phyloP scores from a whole-genome alignment of 1,140 invertebrate species.

The Zaprionus kolodkinae region DNA sequence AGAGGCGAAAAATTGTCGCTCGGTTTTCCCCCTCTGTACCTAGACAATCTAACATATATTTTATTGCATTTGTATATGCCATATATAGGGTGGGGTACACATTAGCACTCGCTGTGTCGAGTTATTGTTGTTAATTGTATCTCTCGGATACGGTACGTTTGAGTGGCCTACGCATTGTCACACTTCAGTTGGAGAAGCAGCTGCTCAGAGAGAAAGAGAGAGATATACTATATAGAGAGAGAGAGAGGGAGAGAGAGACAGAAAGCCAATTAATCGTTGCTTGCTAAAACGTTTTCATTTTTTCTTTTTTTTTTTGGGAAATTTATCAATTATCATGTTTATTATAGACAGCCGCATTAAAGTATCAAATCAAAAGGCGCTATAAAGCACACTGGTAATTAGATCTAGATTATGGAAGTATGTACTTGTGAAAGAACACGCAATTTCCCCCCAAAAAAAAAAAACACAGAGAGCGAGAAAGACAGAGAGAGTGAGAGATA shows the following conservation, averaged over 20 bases:
- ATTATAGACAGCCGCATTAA: conserved; percentile 5
- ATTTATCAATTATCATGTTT: conserved; percentile 1
- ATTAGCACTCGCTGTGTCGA: conserved; percentile 38
- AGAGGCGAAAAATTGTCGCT: conserved; percentile 35
- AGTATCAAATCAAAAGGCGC: conserved; percentile 18
- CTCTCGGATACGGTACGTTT: conserved; percentile 51
- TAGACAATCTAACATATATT: conserved; percentile 71
- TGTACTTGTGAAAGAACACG: conserved; percentile 35
- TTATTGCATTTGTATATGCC: conserved; percentile 67
- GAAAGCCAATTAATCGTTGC: background rate
- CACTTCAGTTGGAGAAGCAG: conserved; percentile 56
- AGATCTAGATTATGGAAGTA: conserved; percentile 37
- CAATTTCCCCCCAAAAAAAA: background rate
- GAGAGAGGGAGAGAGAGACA: background rate
- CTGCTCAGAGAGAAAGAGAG: background rate
- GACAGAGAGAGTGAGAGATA: background rate
- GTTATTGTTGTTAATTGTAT: conserved; percentile 60
- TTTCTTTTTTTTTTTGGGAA: background rate
- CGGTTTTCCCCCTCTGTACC: conserved; percentile 23
- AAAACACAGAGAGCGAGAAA: no score
- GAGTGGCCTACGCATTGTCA: conserved; percentile 63
- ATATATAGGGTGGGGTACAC: conserved; percentile 10
- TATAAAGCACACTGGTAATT: conserved; percentile 35
- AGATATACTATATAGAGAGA: background rate
- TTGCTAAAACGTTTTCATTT: no score